A percentile compares a stretch with the other conserved stretches of the same genome.
These are phyloP conservation scores for Lutjanus argentimaculatus DNA, from an alignment of 2,797 vertebrate genomes.

Conservation along the genomic window DNA sequence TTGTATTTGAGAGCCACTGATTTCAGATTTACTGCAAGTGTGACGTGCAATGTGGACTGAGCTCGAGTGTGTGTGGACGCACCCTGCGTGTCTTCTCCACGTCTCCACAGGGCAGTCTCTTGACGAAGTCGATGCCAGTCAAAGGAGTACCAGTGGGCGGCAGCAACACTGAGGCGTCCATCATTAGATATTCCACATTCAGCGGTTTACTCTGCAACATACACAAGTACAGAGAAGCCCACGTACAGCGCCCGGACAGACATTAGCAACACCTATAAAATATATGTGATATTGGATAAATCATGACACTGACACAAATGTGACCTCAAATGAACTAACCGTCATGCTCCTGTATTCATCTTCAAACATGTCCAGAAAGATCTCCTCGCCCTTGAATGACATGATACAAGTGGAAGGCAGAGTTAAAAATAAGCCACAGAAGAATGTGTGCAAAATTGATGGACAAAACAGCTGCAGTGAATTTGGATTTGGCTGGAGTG, in stretches of 20 bases:
- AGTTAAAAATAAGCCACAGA: neutral
- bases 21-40: neutral
- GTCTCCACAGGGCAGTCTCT: slow-evolving; percentile 96
- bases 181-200: slow-evolving; percentile 99
- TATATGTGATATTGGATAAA: too few species aligned
- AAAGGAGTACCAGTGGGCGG: slow-evolving; percentile 97
- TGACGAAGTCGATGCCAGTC: slow-evolving; percentile 98
- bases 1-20: neutral
- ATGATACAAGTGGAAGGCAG: neutral
- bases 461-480: neutral
- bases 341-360: slow-evolving; percentile 99
- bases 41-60: neutral
- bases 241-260: neutral
- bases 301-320: neutral
- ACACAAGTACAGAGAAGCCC: slow-evolving; percentile 1
- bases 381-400: slow-evolving; percentile 93
- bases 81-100: slow-evolving; percentile 97
- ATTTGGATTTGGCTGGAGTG: neutral
- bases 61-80: slow-evolving; percentile 56
- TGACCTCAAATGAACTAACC: slow-evolving; percentile 78
- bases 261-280: neutral
- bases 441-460: neutral
- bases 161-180: slow-evolving; percentile 97
- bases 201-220: slow-evolving; percentile 93
- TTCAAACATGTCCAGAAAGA: slow-evolving; percentile 99